Base-by-base conservation (phyloP, 2,113 vertebrate genomes). In the Lepisosteus oculatus region DNA sequence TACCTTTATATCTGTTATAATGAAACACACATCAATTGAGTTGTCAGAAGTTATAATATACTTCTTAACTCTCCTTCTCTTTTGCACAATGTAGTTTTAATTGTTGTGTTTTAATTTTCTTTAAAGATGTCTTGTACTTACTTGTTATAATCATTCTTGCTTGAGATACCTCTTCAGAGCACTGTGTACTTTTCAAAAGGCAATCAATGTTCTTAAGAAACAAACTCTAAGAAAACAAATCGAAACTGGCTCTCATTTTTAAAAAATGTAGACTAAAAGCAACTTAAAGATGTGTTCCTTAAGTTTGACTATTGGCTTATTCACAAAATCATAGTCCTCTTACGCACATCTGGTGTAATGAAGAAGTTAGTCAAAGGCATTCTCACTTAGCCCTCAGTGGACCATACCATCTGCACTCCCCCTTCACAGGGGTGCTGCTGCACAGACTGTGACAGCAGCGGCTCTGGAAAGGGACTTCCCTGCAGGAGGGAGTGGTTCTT, bases 111-210 rank as follows among this genome's bases (percentile, higher is more conserved):
- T 29, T 29, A 29, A 29, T 29, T 29, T 29, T 29, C 29, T 29
- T 59, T 59, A 67, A 61, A 67, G 61, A 78, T 76, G 13, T 11
- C 11, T 45, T 63, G 43, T 78, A 91, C 90, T 91, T 85, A 91
- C 90, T 91, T 78, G 84, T 86, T 69, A 90, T 85, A 74, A 91
- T 79, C 90, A 91, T 83, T 83, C 76, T 7, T 80, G 67, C n/a
- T 72, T 68, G 47, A 45, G 12, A 64, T 69, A 51, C 45, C 44
- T 55, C 45, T 71, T 70, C 51, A 42, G 9, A 68, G 65, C 3
- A 61, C n/a, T 59, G 74, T 15, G 44, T 64, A 61, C n/a, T 68
- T 83, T 51, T 9, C 51, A 80, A 59, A 82, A 65, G 17, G 72
- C 76, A 77, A 81, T 81, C 8, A 61, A 61, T 41, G 15, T 0